Evolutionary conservation across 2,113 vertebrate species (phyloP), one percentile per base, ranked within the genome.

Genomic region (Rhegmatorhina hoffmannsi): DNA sequence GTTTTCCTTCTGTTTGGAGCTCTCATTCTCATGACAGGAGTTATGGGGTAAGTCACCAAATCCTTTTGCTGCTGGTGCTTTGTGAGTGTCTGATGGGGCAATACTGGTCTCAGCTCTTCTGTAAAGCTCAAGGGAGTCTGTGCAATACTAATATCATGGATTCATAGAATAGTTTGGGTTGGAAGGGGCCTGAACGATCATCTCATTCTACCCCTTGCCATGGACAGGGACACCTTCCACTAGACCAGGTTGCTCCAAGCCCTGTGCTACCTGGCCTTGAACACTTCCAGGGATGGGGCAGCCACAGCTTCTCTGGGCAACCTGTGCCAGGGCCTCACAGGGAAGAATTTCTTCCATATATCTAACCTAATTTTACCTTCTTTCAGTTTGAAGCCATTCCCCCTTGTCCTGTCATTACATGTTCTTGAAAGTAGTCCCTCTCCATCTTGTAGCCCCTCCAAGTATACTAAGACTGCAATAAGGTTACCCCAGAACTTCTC

Each of bases 1-100:
- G 34, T 86, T 93, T 93, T 90, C 49, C 64, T 84, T 86, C 83
- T 89, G 60, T 88, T 93, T 70, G 55, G 33, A 68, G 20, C 34
- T 50, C 34, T 81, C 52, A 17, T 74, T 80, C 83, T 70, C 79
- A 59, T 17, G 36, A 59, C 79, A 33, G 13, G 2, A 63, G 29
- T 47, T 68, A 21, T 11, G 25, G 6, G 46, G 53, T 40, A 68
- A 49, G 50, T 62, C 63, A 90, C n/a, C 28, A 76, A 44, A 40
- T 44, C 36, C 38, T 90, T 55, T 52, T 67, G 34, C 38, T 81
- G 50, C 76, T 84, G 73, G 23, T 43, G 59, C 18, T 69, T 86
- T 44, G 63, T 20, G 38, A 58, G n/a, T 8, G 8, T 55, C 50
- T 63, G 68, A 0, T 1, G 44, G 16, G 20, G 13, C 4, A 43